Conservation (phyloP, 2,888 invertebrate genomes). For the Protodeltote pygarga region DNA sequence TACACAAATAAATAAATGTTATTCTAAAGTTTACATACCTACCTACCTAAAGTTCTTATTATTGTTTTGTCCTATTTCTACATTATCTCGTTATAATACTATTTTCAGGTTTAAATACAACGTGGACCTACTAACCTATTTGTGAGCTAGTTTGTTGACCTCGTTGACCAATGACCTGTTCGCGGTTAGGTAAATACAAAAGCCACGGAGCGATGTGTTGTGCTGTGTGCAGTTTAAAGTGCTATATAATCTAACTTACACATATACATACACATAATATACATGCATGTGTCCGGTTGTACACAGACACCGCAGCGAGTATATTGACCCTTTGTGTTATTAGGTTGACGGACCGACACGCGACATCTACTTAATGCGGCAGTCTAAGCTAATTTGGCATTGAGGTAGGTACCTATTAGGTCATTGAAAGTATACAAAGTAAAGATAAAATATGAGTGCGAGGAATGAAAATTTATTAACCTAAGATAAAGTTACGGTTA, state of each 20-base stretch:
- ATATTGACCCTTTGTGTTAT: slow-evolving; percentile 32
- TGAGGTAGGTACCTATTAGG: no score
- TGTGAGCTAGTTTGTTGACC: slow-evolving; percentile 72
- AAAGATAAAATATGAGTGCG: no score
- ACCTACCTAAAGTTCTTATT: not conserved
- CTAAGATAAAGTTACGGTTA: no score
- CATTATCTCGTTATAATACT: slow-evolving; percentile 40
- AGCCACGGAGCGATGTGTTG: slow-evolving; percentile 48
- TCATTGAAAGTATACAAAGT: no score
- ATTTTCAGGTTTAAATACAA: slow-evolving; percentile 57
- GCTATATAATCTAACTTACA: slow-evolving; percentile 38
- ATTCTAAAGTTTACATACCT: no score
- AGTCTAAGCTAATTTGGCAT: no score
- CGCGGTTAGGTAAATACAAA: slow-evolving; percentile 60
- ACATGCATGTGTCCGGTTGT: slow-evolving; percentile 28
- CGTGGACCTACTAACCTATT: slow-evolving; percentile 60
- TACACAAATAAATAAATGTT: no score
- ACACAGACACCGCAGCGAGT: slow-evolving; percentile 13
- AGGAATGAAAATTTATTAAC: no score
- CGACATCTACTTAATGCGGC: slow-evolving; percentile 9
- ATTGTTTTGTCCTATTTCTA: slow-evolving; percentile 25
- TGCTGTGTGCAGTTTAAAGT: slow-evolving; percentile 26
- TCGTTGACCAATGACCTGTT: slow-evolving; percentile 68
- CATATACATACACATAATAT: no score
- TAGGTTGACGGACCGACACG: slow-evolving; percentile 9